Conservation (phyloP, 2,888 invertebrate genomes). For the Nowickia ferox region DNA sequence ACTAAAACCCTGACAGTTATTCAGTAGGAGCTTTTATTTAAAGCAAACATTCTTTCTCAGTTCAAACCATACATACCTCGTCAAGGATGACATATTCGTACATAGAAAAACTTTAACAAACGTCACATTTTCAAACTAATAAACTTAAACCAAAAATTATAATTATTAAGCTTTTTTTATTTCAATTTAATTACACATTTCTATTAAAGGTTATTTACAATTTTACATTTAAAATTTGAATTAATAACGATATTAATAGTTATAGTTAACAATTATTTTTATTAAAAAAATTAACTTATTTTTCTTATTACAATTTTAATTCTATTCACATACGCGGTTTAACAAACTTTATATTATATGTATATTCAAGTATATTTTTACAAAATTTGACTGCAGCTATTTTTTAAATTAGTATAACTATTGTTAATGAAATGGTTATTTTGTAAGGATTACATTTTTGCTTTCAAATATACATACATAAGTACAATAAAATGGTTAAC, state of each 20-base stretch:
- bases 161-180: constrained; percentile 3
- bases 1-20: no score
- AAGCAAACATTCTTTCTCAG: no score
- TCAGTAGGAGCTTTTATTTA: no score
- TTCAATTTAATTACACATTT: constrained; percentile 29
- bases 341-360: constrained; percentile 20
- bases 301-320: constrained; percentile 24
- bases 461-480: neutral
- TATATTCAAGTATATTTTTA: constrained; percentile 32
- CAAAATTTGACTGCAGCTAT: constrained; percentile 35
- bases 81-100: no score
- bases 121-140: no score
- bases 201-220: constrained; percentile 66
- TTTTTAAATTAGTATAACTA: constrained; percentile 37
- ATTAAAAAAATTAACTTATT: constrained; percentile 18
- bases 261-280: constrained; percentile 58
- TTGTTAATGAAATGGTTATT: constrained; percentile 49
- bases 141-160: no score
- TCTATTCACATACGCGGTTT: constrained; percentile 20
- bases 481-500: constrained; percentile 6
- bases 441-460: constrained; percentile 43
- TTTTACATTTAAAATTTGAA: constrained; percentile 50
- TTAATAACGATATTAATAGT: constrained; percentile 55
- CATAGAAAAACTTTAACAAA: no score
- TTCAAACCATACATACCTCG: no score